A percentile compares a stretch with the other conserved stretches of the same genome.
These are phyloP conservation scores for Dendrolimus punctatus DNA, from an alignment of 1,140 invertebrate species.

Conservation along the genomic window DNA sequence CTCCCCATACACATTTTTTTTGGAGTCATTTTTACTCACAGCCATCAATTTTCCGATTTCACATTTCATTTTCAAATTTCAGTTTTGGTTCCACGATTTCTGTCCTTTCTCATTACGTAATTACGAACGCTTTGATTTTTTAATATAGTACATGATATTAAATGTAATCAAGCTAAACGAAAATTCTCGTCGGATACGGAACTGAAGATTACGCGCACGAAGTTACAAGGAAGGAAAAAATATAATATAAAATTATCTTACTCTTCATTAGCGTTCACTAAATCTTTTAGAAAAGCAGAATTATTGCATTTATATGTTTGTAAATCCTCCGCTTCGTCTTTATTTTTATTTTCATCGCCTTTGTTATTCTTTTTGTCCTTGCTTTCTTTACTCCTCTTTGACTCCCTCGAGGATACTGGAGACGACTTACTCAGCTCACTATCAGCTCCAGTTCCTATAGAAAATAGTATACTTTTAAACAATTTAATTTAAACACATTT, in stretches of 20 bases:
- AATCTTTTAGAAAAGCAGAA: slow-evolving; percentile 73
- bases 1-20: too few species aligned
- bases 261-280: slow-evolving; percentile 76
- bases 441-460: slow-evolving; percentile 74
- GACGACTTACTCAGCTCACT: slow-evolving; percentile 85
- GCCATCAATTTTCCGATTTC: too few species aligned
- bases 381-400: slow-evolving; percentile 80
- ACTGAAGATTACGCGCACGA: neutral
- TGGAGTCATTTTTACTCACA: too few species aligned
- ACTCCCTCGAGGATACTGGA: slow-evolving; percentile 82
- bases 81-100: too few species aligned
- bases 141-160: too few species aligned
- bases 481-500: too few species aligned
- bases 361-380: slow-evolving; percentile 61
- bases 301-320: slow-evolving; percentile 70
- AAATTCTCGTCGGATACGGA: too few species aligned
- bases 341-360: slow-evolving; percentile 69
- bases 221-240: slow-evolving; percentile 28
- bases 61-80: too few species aligned
- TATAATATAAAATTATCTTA: slow-evolving; percentile 33
- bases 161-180: too few species aligned
- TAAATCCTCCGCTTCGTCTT: slow-evolving; percentile 75
- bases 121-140: too few species aligned
- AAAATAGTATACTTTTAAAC: neutral
- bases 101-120: too few species aligned